Evolutionary conservation across 2,797 vertebrate species (phyloP).

Genomic region (Furcifer pardalis): DNA sequence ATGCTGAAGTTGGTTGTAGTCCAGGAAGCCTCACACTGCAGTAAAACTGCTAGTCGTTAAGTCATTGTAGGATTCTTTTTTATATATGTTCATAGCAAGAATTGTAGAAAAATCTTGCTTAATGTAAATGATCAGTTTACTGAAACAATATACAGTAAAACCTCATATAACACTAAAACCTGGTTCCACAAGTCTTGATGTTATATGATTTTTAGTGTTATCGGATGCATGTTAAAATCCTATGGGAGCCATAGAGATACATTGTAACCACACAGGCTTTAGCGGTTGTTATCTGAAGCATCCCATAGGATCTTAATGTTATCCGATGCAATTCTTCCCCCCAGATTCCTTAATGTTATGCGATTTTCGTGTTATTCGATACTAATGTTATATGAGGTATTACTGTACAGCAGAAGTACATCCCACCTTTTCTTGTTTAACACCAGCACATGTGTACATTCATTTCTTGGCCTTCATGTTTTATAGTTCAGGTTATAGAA

Average conservation of each 20-base stretch:
- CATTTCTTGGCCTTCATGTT: not conserved
- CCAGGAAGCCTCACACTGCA: not conserved
- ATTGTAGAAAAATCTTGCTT: conserved; percentile 33
- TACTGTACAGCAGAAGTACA: not conserved
- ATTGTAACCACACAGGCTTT: no score
- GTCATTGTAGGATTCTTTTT: not conserved
- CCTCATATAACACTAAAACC: no score
- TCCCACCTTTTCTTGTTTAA: not conserved
- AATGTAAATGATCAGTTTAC: not conserved
- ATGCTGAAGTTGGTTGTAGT: not conserved
- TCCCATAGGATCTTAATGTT: no score
- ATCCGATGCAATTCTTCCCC: no score
- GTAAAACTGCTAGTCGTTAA: not conserved
- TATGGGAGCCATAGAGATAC: no score
- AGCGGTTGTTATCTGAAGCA: no score
- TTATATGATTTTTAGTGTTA: no score
- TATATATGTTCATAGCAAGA: not conserved
- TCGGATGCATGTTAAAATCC: no score
- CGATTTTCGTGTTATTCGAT: no score
- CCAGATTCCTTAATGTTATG: no score
- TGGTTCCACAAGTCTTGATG: no score
- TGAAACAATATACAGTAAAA: not conserved
- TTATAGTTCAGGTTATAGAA: not conserved
- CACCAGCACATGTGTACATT: not conserved
- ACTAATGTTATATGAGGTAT: no score